These are phyloP conservation scores for Apogon hyalosoma DNA, from an alignment of 2,797 vertebrate genomes.

Conservation along the genomic window DNA sequence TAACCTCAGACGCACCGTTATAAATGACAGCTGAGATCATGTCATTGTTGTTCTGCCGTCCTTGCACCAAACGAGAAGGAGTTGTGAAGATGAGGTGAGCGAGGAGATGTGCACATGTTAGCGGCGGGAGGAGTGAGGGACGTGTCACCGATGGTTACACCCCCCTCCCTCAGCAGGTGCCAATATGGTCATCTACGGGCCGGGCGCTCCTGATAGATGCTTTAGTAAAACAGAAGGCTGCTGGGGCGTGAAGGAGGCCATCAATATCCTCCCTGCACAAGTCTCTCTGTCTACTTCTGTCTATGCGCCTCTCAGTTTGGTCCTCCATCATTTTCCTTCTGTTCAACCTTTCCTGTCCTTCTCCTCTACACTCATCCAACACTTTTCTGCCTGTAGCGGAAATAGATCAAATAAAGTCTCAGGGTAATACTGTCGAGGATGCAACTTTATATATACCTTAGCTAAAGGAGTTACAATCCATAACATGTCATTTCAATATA, in stretches of 20 bases:
- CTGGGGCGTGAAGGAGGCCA: constrained; percentile 82
- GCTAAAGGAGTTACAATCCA: no score
- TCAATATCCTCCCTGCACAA: constrained; percentile 79
- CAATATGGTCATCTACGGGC: constrained; percentile 76
- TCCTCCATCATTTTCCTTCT: constrained; percentile 45
- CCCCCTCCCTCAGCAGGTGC: constrained; percentile 53
- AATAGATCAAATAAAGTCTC: constrained; percentile 52
- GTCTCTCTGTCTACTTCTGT: constrained; percentile 49
- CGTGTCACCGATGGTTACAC: constrained; percentile 31
- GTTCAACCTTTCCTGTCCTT: constrained; percentile 44
- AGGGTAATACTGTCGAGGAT: background rate
- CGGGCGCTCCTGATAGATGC: constrained; percentile 82
- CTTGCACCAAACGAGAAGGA: constrained; percentile 17
- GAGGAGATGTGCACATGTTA: constrained; percentile 14
- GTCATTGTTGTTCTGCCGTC: constrained; percentile 1
- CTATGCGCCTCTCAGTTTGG: constrained; percentile 63
- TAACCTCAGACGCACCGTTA: constrained; percentile 17
- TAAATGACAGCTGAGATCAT: constrained; percentile 12
- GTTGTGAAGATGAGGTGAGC: constrained; percentile 19
- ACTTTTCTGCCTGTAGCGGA: constrained; percentile 30
- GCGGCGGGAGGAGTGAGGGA: constrained; percentile 47
- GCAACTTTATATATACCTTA: no score
- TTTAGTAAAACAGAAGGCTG: constrained; percentile 80
- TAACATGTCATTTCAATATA: no score
- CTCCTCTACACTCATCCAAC: constrained; percentile 24